Evolutionary conservation across 2,888 invertebrate genomes (phyloP), one percentile per base, ranked within the genome.

Genomic region (Celastrina argiolus): DNA sequence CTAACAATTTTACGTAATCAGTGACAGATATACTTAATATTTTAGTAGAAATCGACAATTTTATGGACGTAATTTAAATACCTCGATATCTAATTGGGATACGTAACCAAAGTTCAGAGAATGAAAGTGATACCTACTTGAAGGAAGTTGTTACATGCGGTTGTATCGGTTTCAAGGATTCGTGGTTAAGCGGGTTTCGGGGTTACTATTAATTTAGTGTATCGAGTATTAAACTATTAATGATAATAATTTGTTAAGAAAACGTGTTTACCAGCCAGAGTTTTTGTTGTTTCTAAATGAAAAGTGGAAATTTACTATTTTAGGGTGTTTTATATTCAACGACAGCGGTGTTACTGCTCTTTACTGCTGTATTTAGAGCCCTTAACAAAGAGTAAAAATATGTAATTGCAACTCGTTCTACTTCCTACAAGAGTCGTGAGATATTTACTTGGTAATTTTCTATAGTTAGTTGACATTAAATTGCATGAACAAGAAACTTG

Each of bases 121-220:
- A 73, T 69, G 51, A 69, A 61, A 45, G 41, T 58, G 63, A 67
- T 75, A 75, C 73, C 68, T 70, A 78, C 82, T 76, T 36, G 36
- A 70, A 68, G 81, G 85, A 78, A 85, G 82, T 80, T 85, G 81
- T 70, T 41, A 81, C 77, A 82, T 88, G 87, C 75, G 88, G 89
- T 88, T 80, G 80, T 86, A 87, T 89, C 82, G 76, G 81, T 84
- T 88, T 86, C 89, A 87, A 88, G 86, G 85, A 74, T 80, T 80
- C 73, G 87, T 73, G 87, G 88, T 86, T 82, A 41, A 58, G 39
- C 58, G 18, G 42, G 65, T 67, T 68, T 78, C 76, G 73, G 69
- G 77, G 76, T 81, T 83, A 39, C 39, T 61, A 36, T 39, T 61
- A 14, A 61, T 61, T 61, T 61, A n/a, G 61, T 39, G 14, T 16